phyloP scores from a whole-genome alignment of 1,140 invertebrate species.

The Ooceraea biroi region DNA sequence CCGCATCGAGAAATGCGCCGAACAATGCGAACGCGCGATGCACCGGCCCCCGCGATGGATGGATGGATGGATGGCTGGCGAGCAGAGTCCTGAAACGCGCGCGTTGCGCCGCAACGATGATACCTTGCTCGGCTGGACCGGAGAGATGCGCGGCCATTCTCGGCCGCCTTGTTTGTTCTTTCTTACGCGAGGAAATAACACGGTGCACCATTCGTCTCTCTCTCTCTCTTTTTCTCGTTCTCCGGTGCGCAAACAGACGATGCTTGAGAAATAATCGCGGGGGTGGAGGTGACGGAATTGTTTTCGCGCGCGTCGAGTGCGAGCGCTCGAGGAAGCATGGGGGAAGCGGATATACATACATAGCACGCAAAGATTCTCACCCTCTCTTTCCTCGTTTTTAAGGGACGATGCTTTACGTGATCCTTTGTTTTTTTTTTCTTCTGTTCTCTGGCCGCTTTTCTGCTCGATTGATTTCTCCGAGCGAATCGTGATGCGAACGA shows the following conservation, averaged over 20 bases:
- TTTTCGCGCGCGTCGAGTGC: not conserved
- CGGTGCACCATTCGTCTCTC: not conserved
- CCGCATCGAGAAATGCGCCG: conserved; percentile 73
- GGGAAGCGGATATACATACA: no score
- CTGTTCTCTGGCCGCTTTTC: not conserved
- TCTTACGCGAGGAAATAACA: conserved; percentile 61
- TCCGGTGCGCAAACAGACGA: conserved; percentile 52
- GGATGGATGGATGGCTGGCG: not conserved
- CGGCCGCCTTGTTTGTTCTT: conserved; percentile 65
- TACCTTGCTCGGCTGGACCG: conserved; percentile 10
- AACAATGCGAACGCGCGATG: conserved; percentile 66
- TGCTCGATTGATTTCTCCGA: not conserved
- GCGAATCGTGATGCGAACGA: conserved; percentile 5
- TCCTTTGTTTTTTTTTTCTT: no score
- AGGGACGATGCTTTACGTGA: no score
- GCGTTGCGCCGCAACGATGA: conserved; percentile 28
- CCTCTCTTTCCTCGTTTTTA: not conserved
- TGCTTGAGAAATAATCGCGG: conserved; percentile 47
- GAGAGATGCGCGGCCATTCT: conserved; percentile 29
- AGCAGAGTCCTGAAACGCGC: conserved; percentile 24
- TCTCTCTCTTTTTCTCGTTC: conserved; percentile 9
- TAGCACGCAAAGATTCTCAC: no score
- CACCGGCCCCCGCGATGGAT: not conserved
- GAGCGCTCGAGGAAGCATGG: no score
- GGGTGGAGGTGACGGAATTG: conserved; percentile 10